phyloP scores from a whole-genome alignment of 2,888 invertebrate genomes.

The Synergus laeviventris region DNA sequence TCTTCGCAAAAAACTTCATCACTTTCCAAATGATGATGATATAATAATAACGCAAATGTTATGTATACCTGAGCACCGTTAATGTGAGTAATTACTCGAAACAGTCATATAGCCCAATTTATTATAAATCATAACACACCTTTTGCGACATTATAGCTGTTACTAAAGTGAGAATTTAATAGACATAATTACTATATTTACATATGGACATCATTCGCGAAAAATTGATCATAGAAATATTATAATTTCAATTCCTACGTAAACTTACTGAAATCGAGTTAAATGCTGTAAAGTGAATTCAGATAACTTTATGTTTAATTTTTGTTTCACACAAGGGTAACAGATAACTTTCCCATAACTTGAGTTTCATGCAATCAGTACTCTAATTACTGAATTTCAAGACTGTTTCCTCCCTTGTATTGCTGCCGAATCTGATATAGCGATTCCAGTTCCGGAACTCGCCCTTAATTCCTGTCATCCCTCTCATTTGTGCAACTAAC shows the following conservation, averaged over 20 bases:
- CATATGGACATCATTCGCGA: conserved; percentile 26
- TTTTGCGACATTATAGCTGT: conserved; percentile 51
- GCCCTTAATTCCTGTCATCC: conserved; percentile 6
- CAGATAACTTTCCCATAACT: no score
- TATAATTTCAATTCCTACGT: conserved; percentile 24
- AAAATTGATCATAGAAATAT: neutral
- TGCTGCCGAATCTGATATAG: neutral
- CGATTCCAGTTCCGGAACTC: neutral
- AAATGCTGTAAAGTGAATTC: no score
- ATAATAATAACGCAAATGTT: conserved; percentile 44
- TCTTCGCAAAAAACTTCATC: conserved; percentile 46
- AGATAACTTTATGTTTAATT: no score
- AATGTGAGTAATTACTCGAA: conserved; percentile 51
- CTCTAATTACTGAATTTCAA: neutral
- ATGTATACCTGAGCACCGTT: conserved; percentile 44
- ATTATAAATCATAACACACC: conserved; percentile 36
- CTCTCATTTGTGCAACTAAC: conserved; percentile 10
- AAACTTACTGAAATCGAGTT: neutral
- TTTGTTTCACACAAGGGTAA: no score
- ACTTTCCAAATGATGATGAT: conserved; percentile 40
- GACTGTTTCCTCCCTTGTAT: neutral
- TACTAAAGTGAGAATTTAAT: conserved; percentile 49
- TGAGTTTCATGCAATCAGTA: neutral
- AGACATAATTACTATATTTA: conserved; percentile 50
- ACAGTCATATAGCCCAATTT: conserved; percentile 44